Conservation (phyloP, 2,888 invertebrate genomes). For the Parascotia fuliginaria region DNA sequence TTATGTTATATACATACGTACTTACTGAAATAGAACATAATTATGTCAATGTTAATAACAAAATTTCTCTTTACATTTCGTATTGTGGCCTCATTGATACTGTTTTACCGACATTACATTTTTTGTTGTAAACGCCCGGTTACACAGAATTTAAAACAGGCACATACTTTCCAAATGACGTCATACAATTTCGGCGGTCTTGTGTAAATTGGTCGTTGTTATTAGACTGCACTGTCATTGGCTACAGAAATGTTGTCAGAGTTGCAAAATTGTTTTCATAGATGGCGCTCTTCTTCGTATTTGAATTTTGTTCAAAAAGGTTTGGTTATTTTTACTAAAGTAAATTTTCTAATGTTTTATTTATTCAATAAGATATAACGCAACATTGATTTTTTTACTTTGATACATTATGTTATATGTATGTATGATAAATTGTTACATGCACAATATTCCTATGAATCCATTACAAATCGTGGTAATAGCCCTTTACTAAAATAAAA, state of each 20-base stretch:
- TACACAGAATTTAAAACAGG: constrained; percentile 71
- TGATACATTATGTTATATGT: no score
- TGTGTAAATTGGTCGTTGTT: constrained; percentile 47
- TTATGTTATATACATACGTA: background rate
- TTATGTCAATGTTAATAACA: background rate
- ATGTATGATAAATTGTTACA: constrained; percentile 11
- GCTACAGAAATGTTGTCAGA: constrained; percentile 16
- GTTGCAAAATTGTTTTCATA: constrained; percentile 34
- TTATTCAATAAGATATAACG: no score
- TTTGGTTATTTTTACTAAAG: background rate
- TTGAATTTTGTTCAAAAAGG: background rate
- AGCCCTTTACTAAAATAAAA: constrained; percentile 57
- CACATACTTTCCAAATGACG: constrained; percentile 79
- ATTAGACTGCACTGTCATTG: constrained; percentile 40
- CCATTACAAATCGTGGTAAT: constrained; percentile 50
- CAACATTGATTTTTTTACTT: no score
- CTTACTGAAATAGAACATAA: background rate
- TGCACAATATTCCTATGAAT: constrained; percentile 38
- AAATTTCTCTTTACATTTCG: constrained; percentile 27
- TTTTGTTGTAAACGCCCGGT: constrained; percentile 41
- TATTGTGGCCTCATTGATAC: constrained; percentile 26
- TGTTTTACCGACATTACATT: constrained; percentile 42
- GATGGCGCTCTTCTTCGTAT: constrained; percentile 54
- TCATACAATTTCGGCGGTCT: constrained; percentile 72
- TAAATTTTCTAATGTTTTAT: background rate